Conservation (phyloP, 2,113 vertebrate genomes). For the Pandion haliaetus region DNA sequence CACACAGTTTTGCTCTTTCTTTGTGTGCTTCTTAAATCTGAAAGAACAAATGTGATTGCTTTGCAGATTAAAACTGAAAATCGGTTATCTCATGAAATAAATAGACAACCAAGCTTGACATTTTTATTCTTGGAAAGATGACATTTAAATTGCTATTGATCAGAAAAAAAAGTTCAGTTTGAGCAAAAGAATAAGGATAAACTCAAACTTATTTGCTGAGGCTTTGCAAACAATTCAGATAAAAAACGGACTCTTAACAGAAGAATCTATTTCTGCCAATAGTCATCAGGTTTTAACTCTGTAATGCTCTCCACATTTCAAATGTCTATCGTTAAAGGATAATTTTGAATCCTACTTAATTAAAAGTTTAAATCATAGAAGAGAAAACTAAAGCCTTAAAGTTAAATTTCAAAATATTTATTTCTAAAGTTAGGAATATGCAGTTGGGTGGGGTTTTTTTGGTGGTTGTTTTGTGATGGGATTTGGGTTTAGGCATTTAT, state of each 20-base stretch:
- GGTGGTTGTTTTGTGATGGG: neutral
- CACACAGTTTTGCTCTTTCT: fast-evolving
- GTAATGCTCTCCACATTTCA: neutral
- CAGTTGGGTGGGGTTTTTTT: fast-evolving
- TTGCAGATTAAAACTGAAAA: conserved; percentile 60
- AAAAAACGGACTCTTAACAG: neutral
- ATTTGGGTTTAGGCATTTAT: neutral
- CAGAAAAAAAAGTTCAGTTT: neutral
- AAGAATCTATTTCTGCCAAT: neutral
- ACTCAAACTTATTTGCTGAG: neutral
- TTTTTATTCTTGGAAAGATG: conserved; percentile 57
- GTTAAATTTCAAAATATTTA: neutral
- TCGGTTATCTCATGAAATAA: conserved; percentile 37
- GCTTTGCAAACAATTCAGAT: conserved; percentile 19
- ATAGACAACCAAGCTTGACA: neutral
- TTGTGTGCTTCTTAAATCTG: neutral
- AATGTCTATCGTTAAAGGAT: neutral
- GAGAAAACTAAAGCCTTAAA: neutral
- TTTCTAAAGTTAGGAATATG: neutral
- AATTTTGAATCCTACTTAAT: neutral
- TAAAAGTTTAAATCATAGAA: neutral
- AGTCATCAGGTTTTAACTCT: neutral
- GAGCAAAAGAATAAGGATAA: neutral
- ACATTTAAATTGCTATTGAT: conserved; percentile 70
- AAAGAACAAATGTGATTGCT: conserved; percentile 33